Base-by-base conservation (phyloP, 2,888 invertebrate genomes). In the Metallyticus violacea region DNA sequence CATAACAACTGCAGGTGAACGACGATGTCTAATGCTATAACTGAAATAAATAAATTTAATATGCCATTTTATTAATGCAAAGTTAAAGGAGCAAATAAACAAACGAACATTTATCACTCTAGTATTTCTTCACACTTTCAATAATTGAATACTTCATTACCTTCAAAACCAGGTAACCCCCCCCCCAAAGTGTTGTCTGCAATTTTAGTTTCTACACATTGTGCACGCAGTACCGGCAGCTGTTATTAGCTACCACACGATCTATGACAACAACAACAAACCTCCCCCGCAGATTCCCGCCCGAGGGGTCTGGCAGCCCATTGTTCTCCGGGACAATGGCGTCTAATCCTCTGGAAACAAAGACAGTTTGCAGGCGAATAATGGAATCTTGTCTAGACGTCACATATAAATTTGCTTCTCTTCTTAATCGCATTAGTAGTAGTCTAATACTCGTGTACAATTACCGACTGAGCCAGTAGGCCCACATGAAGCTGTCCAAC, bases 301-400 rank as follows among this genome's bases (percentile, higher is more conserved):
- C 40, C 40, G 30, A 15, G 15, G 40, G 40, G 15, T 4, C 15
- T 22, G 40, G 40, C 40, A 6, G 40, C 15, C 40, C 22, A 62
- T 62, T 62, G 40, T 62, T 62, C 40, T 62, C 40, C 15, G 40
- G 40, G 40, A 62, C 40, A 62, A 62, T 62, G 40, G 15, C 40
- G 40, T 62, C 40, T 62, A 62, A 62, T 62, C 40, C 40, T 15
- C 40, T 62, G 40, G 40, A 62, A 62, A 62, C 40, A 62, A 62
- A 82, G 76, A 82, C 76, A 82, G 76, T 62, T 26, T 62, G 81
- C 30, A 30, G 29, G 30, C 26, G 81, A 22, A 82, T 76, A 82
- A 82, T 82, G 82, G 82, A 82, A 82, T 82, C 82, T 82, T 82
- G 82, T 62, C 82, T 82, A 82, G 82, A 26, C 82, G 26, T 82